Evolutionary conservation across 2,113 vertebrate species (phyloP), one percentile per base, ranked within the genome.

Genomic region (Sinocyclocheilus grahami): DNA sequence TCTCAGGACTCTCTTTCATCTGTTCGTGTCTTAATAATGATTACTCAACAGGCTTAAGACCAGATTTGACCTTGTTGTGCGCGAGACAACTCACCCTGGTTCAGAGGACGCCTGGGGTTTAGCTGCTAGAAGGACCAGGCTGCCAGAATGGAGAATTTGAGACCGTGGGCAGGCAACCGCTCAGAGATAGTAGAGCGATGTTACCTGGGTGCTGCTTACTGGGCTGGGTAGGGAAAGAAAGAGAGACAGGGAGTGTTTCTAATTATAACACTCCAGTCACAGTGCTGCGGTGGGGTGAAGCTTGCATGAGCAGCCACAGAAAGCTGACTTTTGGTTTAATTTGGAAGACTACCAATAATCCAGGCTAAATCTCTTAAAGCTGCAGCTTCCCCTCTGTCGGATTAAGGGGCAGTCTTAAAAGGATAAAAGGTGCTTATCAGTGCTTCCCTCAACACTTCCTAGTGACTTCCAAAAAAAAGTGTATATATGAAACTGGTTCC

Each of bases 251-350:
- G 89, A 85, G 74, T 53, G 87, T 86, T 93, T 93, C 91, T 91
- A 93, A 94, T 94, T 92, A 92, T 91, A 94, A 77, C 81, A 71
- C 82, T 89, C 85, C 18, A 72, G 87, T 88, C 88, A 91, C 86
- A 88, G 91, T 91, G 92, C 92, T 92, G 58, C 82, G 90, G 89
- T 89, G 79, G 86, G 51, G 92, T 84, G 91, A 93, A 93, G 92
- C 89, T 92, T 93, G 92, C 92, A 94, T 94, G 93, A 94, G 94
- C 93, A 94, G 93, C 92, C 89, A 88, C 92, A 89, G 91, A 93
- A 94, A 95, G 92, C 89, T 92, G 94, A 94, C 93, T 94, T 95
- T 95, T 92, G 93, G 93, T 95, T 95, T 95, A 95, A 95, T 95
- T 95, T 95, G 91, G 92, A 94, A 90, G 94, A 94, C 95, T 93